phyloP scores from a whole-genome alignment of 2,888 invertebrate species.

The Perizoma flavofasciatum region DNA sequence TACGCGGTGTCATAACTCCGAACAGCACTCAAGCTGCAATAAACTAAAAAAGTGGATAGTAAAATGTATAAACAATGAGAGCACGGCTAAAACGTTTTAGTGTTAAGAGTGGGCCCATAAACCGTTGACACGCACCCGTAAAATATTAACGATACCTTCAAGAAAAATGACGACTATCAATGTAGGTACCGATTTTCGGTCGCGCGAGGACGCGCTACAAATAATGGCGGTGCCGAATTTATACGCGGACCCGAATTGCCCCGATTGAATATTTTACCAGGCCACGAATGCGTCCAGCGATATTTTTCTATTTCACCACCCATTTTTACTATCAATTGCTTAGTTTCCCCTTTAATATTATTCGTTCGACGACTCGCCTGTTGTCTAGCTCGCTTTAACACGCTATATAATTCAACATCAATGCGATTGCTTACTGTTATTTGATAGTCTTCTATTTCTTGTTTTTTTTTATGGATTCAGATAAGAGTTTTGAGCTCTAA shows the following conservation, averaged over 20 bases:
- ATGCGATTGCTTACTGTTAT: conserved; percentile 30
- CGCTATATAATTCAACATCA: conserved; percentile 36
- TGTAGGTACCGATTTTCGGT: conserved; percentile 80
- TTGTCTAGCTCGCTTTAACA: conserved; percentile 44
- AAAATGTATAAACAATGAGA: conserved; percentile 83
- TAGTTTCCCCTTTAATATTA: conserved; percentile 80
- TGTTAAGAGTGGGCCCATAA: conserved; percentile 82
- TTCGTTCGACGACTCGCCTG: conserved; percentile 60
- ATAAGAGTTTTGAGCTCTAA: neutral
- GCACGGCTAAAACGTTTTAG: conserved; percentile 82
- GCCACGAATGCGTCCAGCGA: conserved; percentile 79
- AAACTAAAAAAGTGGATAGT: conserved; percentile 81
- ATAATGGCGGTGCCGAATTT: conserved; percentile 80
- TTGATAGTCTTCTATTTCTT: conserved; percentile 26
- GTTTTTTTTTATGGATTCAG: conserved; percentile 28
- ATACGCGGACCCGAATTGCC: conserved; percentile 81
- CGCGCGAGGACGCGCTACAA: conserved; percentile 79
- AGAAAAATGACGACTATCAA: conserved; percentile 83
- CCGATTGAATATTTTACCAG: conserved; percentile 84
- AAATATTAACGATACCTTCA: conserved; percentile 82
- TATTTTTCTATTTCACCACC: conserved; percentile 81
- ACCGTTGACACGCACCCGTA: conserved; percentile 82
- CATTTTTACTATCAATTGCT: conserved; percentile 82
- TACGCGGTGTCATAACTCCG: conserved; percentile 68
- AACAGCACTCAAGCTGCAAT: conserved; percentile 71